Evolutionary conservation across 2,888 invertebrate genomes (phyloP), one percentile per base, ranked within the genome.

Genomic region (Erebia palarica): DNA sequence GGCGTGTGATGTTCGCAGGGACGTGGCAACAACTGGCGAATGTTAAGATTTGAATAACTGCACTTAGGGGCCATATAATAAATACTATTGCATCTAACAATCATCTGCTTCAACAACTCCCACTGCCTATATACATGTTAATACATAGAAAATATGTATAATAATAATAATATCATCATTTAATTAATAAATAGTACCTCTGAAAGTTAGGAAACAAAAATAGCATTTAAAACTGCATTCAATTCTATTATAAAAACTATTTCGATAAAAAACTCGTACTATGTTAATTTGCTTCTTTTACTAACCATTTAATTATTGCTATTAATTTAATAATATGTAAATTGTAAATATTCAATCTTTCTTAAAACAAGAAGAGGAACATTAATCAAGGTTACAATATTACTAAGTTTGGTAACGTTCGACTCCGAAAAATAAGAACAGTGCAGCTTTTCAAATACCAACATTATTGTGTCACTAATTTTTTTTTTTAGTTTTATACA

Each of bases 101-200:
- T 82, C 83, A 85, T 84, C 84, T 83, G 77, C 47, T 5, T 49
- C 84, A 87, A 88, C 86, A 87, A 84, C 81, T 78, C 82, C 83
- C 86, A 83, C 84, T 87, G 85, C 84, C 86, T 93, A 91, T 91
- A 86, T 90, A 91, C 87, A 91, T 83, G 82, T 91, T 86, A 91
- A 92, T 94, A 94, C 90, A 94, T 93, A 94, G 90, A 94, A 21
- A 94, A 94, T 94, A 94, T 75, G 73, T 73, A 73, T 94, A 94
- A 92, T 89, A 93, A 92, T 89, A 93, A 93, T 81, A 93, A 91
- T 88, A 94, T 93, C 80, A 86, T 91, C 92, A 94, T 85, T 86
- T 84, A 79, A 93, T 94, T 93, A 93, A 94, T 94, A 94, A 94
- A 94, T 94, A 94, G 92, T 94, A 88, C 90, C 92, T 94, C 93